Conservation (phyloP, 2,888 invertebrate genomes). For the Cotesia congregata region DNA sequence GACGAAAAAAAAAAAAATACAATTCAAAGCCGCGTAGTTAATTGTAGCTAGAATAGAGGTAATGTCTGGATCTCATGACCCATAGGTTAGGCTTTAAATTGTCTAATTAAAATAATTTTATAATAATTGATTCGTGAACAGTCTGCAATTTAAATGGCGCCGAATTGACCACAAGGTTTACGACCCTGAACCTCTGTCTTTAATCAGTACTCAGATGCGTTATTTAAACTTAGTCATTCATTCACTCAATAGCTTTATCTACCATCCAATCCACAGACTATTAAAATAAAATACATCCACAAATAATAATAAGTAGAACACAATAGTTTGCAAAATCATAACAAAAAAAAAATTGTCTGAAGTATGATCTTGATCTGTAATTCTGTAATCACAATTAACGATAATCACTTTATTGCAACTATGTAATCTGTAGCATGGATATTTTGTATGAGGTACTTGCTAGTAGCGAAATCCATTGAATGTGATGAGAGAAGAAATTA, state of each 20-base stretch:
- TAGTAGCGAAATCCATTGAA: too few relatives aligned
- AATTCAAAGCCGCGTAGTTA: background rate
- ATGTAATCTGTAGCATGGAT: too few relatives aligned
- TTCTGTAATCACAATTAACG: too few relatives aligned
- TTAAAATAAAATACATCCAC: background rate
- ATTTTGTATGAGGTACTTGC: too few relatives aligned
- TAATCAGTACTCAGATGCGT: background rate
- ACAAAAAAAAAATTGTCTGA: too few relatives aligned
- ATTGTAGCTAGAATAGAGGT: slow-evolving; percentile 38
- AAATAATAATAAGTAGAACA: background rate
- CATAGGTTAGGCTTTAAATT: slow-evolving; percentile 55
- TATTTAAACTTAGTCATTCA: background rate
- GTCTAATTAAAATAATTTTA: slow-evolving; percentile 59
- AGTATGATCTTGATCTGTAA: too few relatives aligned
- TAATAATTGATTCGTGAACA: slow-evolving; percentile 50
- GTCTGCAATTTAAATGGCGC: slow-evolving; percentile 18
- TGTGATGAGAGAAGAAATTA: background rate
- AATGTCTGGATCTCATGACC: slow-evolving; percentile 59
- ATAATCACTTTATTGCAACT: too few relatives aligned
- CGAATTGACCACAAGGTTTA: slow-evolving; percentile 12
- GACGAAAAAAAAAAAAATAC: background rate
- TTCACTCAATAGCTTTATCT: background rate
- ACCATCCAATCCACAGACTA: background rate
- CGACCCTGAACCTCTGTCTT: slow-evolving; percentile 19
- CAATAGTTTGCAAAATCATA: too few relatives aligned